Evolutionary conservation across 2,797 vertebrate species (phyloP), one percentile per base, ranked within the genome.

Genomic region (Sorex maritimensis): DNA sequence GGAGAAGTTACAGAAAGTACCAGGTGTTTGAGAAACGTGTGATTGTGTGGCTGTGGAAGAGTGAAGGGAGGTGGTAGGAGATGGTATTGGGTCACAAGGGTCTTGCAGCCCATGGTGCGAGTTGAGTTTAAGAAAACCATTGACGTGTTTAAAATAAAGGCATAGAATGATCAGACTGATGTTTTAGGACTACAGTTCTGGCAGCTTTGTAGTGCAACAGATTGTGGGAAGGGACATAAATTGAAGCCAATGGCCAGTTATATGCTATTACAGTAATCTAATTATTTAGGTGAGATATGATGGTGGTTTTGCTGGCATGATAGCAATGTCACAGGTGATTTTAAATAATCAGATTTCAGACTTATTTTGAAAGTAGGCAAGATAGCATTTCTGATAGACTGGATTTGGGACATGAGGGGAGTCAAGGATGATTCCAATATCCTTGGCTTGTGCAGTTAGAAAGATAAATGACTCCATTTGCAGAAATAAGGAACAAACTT

Each of bases 221-320:
- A 24, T 73, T 85, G 52, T 73, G 24, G 86, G 49, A 13, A 15
- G 1, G 38, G 2, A 28, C 26, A 8, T 74, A 92, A 72, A 90
- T 21, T 41, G 41, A 95, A 90, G 73, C 13, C 63, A 83, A 0
- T 68, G 14, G 1, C 68, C 38, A 14, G 0, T 93, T 81, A 85
- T 26, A n/a, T 8, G 11, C 15, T 73, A 0, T 86, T 49, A 15
- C 26, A 55, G 0, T 93, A 61, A 82, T 61, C 30, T 84, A 21
- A 82, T 79, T 78, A 78, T 63, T 72, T 84, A 88, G 38, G 41
- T 82, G 28, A 78, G 81, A 81, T 30, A 69, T 26, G 24, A 11
- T 84, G n/a, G 30, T 88, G 34, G 6, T 10, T 30, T 58, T 30
- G 68, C 23, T 65, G 65, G 3, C 23, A 67, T 30, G 17, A 78